Base-by-base conservation (phyloP, 2,888 invertebrate species). In the Erebia aethiops region DNA sequence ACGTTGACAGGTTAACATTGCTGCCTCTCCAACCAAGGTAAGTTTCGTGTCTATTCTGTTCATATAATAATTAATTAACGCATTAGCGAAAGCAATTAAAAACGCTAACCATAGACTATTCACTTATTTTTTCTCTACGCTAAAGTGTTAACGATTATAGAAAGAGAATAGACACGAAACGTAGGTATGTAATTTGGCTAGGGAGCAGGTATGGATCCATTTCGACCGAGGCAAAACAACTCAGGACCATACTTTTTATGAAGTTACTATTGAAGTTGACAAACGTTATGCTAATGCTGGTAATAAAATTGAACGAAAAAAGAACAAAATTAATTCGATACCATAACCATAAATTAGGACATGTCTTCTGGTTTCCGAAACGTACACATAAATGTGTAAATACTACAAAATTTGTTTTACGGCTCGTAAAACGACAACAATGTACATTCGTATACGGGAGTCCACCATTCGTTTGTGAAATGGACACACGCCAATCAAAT, bases 401-500 rank as follows among this genome's bases (percentile, higher is more conserved):
- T 67, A 67, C 46, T 57, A 46, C 67, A 67, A 54, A 65, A 67
- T 67, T 58, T 58, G 54, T 58, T 67, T 67, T 67, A 67, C 57
- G 67, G 57, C 35, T 49, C 67, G 58, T 67, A 67, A 67, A 67
- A 67, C n/a, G 54, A 49, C 67, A n/a, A 64, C 64, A 67, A 58
- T 58, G 58, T 66, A 66, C 56, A 46, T 21, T 66, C 65, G 56
- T 49, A 7, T 35, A 67, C 57, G 49, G 67, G 58, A 49, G 67
- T 67, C 58, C 65, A 65, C 65, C 67, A 58, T 67, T 58, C 67
- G 58, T 57, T 67, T 67, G 58, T 58, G 67, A 58, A 67, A 67
- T 67, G 67, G 58, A 67, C 67, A 67, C 67, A 49, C 62, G 62
- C 58, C 58, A 67, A 58, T 67, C 67, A 67, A 67, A 67, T 49